Evolutionary conservation across 2,113 vertebrate genomes (phyloP).

Genomic region (Hippocampus comes): DNA sequence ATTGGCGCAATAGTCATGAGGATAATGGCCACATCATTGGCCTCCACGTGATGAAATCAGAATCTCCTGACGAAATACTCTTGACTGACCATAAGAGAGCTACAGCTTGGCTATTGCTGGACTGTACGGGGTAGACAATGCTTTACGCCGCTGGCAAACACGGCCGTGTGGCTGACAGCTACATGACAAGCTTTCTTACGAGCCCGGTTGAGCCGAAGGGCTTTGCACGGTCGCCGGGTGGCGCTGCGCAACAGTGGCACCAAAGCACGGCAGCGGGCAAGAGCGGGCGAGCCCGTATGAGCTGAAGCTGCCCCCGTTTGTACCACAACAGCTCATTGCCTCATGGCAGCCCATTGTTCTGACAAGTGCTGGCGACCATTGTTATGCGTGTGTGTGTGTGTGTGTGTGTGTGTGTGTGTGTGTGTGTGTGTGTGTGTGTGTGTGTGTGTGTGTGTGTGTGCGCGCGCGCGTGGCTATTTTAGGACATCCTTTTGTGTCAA

Average conservation of each 20-base stretch:
- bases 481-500: slow-evolving; percentile 29
- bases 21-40: no score
- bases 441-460: slow-evolving; percentile 13
- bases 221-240: slow-evolving; percentile 8
- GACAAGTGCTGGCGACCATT: slow-evolving; percentile 52
- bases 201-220: neutral
- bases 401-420: slow-evolving; percentile 10
- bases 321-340: slow-evolving; percentile 40
- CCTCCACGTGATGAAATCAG: neutral
- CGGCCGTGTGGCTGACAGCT: neutral
- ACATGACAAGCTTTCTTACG: neutral
- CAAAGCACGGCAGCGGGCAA: slow-evolving; percentile 38
- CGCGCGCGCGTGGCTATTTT: slow-evolving; percentile 19
- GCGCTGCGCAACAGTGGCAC: slow-evolving; percentile 41
- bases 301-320: slow-evolving; percentile 21
- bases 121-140: neutral
- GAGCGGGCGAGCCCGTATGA: slow-evolving; percentile 20
- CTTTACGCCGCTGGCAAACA: neutral
- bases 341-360: slow-evolving; percentile 7
- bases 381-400: slow-evolving; percentile 20
- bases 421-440: slow-evolving; percentile 3
- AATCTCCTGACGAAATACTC: neutral
- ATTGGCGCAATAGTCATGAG: no score
- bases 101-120: neutral
- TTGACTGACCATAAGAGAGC: neutral